Percentiles rank a stretch among this genome's conserved stretches.
phyloP scores from a whole-genome alignment of 2,888 invertebrate species.

The Lepidochitona cinerea region DNA sequence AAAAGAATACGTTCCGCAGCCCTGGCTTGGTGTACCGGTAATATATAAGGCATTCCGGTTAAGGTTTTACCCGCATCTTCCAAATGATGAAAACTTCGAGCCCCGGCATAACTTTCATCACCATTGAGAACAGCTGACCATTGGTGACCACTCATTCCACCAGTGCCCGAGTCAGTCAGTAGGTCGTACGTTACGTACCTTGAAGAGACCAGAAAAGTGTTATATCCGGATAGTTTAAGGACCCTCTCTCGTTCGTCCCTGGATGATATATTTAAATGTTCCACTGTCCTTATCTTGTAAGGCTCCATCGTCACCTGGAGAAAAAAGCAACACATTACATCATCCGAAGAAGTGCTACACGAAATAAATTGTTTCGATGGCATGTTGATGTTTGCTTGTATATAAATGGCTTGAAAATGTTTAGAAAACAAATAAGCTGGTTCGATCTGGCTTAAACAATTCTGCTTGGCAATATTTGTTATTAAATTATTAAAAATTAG shows the following conservation, averaged over 20 bases:
- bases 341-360: no score
- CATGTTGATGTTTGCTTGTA: no score
- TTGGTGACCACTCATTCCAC: neutral
- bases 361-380: no score
- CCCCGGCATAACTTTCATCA: slow-evolving; percentile 10
- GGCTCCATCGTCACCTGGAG: no score
- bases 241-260: neutral
- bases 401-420: no score
- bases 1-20: slow-evolving; percentile 17
- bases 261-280: neutral
- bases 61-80: neutral
- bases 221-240: neutral
- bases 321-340: no score
- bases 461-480: no score
- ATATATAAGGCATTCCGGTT: neutral
- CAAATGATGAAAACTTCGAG: neutral
- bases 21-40: slow-evolving; percentile 23
- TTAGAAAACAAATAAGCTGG: no score
- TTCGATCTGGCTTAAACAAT: no score
- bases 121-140: neutral
- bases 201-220: neutral
- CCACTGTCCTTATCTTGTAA: neutral
- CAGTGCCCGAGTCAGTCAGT: neutral
- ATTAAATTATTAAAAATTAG: no score
- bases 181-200: neutral